Percentiles rank a stretch among this genome's conserved stretches.
Evolutionary conservation across 1,140 invertebrate genomes (phyloP).

Genomic region (Agraylea sexmaculata): DNA sequence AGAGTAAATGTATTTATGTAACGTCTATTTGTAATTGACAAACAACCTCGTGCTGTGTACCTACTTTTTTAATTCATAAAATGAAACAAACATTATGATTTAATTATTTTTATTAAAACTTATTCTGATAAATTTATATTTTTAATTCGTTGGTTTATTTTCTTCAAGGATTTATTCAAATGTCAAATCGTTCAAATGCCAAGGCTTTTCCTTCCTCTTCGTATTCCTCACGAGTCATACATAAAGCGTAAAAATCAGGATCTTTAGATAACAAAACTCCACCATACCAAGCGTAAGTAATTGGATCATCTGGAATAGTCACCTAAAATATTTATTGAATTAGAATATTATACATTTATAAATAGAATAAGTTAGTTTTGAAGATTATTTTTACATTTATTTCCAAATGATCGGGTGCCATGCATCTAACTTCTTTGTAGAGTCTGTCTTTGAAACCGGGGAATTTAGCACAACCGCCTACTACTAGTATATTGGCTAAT

Average conservation of each 20-base stretch:
- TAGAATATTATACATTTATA: too few relatives aligned
- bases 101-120: too few relatives aligned
- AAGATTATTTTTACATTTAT: constrained; percentile 45
- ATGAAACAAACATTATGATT: too few relatives aligned
- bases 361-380: not conserved
- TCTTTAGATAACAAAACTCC: constrained; percentile 64
- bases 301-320: constrained; percentile 59
- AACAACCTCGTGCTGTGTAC: too few relatives aligned
- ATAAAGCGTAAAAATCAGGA: constrained; percentile 56
- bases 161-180: too few relatives aligned
- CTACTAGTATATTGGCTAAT: constrained; percentile 79
- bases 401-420: constrained; percentile 64
- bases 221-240: constrained; percentile 75
- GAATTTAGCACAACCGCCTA: constrained; percentile 80
- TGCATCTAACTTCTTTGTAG: constrained; percentile 63
- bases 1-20: too few relatives aligned
- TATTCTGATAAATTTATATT: too few relatives aligned
- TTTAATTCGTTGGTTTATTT: too few relatives aligned
- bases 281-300: constrained; percentile 80
- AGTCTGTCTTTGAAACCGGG: constrained; percentile 76
- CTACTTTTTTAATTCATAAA: too few relatives aligned
- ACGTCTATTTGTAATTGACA: too few relatives aligned
- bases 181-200: constrained; percentile 59
- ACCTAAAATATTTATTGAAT: constrained; percentile 22
- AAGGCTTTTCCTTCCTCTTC: constrained; percentile 69